These are phyloP conservation scores for Proteles cristata DNA, from an alignment of 2,113 vertebrate species.

Conservation along the genomic window DNA sequence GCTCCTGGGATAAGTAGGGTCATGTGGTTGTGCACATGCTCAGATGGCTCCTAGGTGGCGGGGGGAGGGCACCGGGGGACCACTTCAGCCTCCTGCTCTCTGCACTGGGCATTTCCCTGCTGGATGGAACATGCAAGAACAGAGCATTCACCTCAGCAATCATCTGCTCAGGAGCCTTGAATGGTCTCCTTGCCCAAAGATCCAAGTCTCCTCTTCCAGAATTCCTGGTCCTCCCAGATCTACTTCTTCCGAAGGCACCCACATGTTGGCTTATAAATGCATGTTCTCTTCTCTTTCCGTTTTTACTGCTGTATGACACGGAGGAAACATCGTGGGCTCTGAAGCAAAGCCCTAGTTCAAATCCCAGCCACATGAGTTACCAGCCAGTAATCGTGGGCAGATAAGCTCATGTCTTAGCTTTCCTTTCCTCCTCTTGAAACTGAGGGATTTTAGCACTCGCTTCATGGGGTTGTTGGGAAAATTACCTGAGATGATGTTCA, in stretches of 20 bases:
- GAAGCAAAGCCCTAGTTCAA: not conserved
- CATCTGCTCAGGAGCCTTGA: not conserved
- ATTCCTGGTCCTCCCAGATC: not conserved
- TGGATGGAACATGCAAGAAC: not conserved
- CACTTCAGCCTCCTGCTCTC: no score
- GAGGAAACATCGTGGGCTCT: not conserved
- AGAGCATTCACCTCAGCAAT: not conserved
- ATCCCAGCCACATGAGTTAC: not conserved
- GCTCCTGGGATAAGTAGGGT: not conserved
- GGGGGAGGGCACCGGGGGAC: not conserved
- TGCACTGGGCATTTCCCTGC: fast-evolving
- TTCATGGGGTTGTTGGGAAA: not conserved
- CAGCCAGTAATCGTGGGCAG: not conserved
- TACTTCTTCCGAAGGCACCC: not conserved
- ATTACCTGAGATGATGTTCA: not conserved
- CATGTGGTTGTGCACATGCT: not conserved
- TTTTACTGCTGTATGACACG: not conserved
- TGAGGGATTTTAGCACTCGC: not conserved
- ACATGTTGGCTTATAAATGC: not conserved
- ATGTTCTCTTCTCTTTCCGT: not conserved
- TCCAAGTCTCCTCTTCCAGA: not conserved
- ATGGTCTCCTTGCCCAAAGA: not conserved
- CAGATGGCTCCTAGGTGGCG: not conserved
- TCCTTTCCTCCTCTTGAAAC: not conserved
- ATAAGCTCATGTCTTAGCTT: not conserved